Evolutionary conservation across 30 jellyfish, hydroid and myxozoan species (phyloP).

Genomic region (Aurelia aurita complex sp. Pacific): DNA sequence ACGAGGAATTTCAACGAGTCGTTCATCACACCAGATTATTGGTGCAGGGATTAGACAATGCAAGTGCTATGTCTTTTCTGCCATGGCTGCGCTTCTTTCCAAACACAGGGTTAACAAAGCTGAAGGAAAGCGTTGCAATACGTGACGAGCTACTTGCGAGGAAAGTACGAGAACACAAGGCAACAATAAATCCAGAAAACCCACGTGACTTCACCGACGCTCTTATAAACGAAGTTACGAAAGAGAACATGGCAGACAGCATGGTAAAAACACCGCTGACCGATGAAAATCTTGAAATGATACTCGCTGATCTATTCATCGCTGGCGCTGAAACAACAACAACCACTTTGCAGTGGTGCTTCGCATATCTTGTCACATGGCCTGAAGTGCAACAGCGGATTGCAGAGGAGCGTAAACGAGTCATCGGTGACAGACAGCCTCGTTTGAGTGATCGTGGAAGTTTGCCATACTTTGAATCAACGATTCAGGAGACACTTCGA

Average conservation of each 20-base stretch:
- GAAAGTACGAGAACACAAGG: conserved; percentile 53
- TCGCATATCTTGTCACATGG: conserved; percentile 69
- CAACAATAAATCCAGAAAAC: conserved; percentile 56
- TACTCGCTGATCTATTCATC: conserved; percentile 58
- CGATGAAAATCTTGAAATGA: conserved; percentile 50
- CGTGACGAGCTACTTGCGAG: conserved; percentile 51
- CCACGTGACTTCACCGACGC: conserved; percentile 83
- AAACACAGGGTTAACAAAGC: conserved; percentile 13
- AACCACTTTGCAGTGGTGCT: conserved; percentile 71
- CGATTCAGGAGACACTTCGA: conserved; percentile 68
- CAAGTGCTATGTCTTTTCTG: conserved; percentile 56
- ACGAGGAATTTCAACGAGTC: conserved; percentile 58
- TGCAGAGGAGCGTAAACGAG: conserved; percentile 49
- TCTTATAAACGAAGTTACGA: conserved; percentile 28
- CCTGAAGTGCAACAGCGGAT: conserved; percentile 77
- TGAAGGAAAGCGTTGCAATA: conserved; percentile 55
- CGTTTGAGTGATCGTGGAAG: conserved; percentile 58
- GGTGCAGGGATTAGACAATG: conserved; percentile 55
- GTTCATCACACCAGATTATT: conserved; percentile 13
- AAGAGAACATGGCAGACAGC: conserved; percentile 31
- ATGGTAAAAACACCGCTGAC: conserved; percentile 14
- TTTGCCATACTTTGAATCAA: conserved; percentile 62
- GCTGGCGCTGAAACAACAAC: conserved; percentile 81
- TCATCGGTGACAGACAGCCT: conserved; percentile 73
- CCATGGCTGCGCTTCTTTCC: conserved; percentile 92